A percentile compares a stretch with the other conserved stretches of the same genome.
phyloP scores from a whole-genome alignment of 2,113 vertebrate genomes.

The Xenopus borealis region DNA sequence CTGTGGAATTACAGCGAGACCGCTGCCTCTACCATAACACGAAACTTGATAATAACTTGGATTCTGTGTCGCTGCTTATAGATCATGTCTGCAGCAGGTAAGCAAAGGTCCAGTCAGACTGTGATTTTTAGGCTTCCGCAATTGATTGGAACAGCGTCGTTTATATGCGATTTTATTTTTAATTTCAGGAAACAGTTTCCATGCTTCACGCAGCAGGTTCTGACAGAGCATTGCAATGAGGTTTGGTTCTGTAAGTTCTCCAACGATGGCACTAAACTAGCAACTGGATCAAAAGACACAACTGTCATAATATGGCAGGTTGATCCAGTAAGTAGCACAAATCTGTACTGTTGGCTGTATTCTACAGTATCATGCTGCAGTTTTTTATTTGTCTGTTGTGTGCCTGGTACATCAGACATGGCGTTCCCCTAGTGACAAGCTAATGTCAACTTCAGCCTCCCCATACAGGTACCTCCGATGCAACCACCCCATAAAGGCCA shows the following conservation, averaged over 20 bases:
- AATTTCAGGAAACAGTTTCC: conserved; percentile 90
- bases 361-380: background rate
- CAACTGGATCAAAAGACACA: conserved; percentile 95
- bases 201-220: conserved; percentile 94
- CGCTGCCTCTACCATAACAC: conserved; percentile 97
- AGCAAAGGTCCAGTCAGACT: conserved; percentile 33
- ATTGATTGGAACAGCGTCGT: no score
- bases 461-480: no score
- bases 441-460: no score
- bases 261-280: conserved; percentile 94
- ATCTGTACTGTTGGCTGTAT: background rate
- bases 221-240: conserved; percentile 97
- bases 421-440: no score
- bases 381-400: no score
- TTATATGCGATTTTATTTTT: conserved; percentile 2
- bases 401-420: no score
- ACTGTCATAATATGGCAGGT: conserved; percentile 97
- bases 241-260: conserved; percentile 99
- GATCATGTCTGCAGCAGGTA: conserved; percentile 96
- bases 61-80: conserved; percentile 90
- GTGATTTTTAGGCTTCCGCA: no score
- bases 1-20: conserved; percentile 91
- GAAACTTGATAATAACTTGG: conserved; percentile 86
- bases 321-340: conserved; percentile 77
- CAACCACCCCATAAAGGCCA: no score